phyloP scores from a whole-genome alignment of 2,797 vertebrate genomes.

The Darevskia nairensis region DNA sequence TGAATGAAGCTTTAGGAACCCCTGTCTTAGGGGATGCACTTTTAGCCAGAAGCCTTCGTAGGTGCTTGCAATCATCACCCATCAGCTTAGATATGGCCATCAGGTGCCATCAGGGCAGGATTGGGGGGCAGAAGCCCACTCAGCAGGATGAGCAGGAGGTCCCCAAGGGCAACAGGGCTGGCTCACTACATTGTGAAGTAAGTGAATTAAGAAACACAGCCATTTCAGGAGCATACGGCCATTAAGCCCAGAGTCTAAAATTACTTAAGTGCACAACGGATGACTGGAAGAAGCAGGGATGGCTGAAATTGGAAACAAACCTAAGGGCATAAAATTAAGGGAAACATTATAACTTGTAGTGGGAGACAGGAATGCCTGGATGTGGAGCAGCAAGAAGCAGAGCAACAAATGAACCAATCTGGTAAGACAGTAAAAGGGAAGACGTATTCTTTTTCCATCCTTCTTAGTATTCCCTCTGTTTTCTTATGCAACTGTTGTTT shows the following conservation, averaged over 20 bases:
- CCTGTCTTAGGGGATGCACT: background rate
- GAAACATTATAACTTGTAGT: background rate
- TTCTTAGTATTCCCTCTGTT: constrained; percentile 18
- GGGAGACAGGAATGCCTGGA: background rate
- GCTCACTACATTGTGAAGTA: background rate
- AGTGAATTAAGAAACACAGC: background rate
- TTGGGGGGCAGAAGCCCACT: background rate
- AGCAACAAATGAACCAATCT: background rate
- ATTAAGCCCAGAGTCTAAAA: background rate
- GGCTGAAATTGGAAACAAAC: background rate
- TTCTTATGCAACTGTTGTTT: fast-evolving
- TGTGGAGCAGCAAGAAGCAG: background rate
- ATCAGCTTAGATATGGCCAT: background rate
- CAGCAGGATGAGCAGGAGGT: background rate
- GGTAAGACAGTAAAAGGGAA: background rate
- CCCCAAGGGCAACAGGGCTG: background rate
- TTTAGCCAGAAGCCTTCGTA: background rate
- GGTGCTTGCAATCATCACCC: background rate
- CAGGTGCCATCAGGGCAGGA: background rate
- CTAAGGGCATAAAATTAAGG: background rate
- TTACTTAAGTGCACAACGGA: background rate
- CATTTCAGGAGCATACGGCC: background rate
- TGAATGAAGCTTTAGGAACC: no score
- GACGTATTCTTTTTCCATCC: background rate
- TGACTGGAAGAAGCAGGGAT: background rate